Percentiles rank a stretch among this genome's conserved stretches.
Conservation (phyloP, 2,888 invertebrate species). For the Baronia brevicornis region DNA sequence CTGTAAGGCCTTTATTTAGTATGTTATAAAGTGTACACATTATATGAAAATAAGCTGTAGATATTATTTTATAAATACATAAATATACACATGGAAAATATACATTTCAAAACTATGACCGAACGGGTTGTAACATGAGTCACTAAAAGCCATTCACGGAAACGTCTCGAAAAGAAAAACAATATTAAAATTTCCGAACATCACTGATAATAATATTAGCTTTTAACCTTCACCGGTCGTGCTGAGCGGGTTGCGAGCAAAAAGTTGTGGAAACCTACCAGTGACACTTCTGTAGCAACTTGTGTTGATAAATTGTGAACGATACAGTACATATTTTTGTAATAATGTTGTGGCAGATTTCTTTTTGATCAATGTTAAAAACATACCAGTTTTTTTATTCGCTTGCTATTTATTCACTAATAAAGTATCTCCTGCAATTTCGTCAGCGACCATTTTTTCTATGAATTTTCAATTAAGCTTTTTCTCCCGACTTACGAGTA, state of each 20-base stretch:
- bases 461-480: too few relatives aligned
- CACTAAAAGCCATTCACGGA: slow-evolving; percentile 23
- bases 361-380: too few relatives aligned
- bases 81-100: slow-evolving; percentile 2
- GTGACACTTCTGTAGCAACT: slow-evolving; percentile 30
- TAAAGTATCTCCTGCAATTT: too few relatives aligned
- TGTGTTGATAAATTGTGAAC: too few relatives aligned
- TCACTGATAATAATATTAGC: slow-evolving; percentile 18
- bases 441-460: too few relatives aligned
- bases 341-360: too few relatives aligned
- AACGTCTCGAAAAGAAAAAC: slow-evolving; percentile 22
- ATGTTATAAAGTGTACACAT: too few relatives aligned
- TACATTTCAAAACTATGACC: slow-evolving; percentile 10
- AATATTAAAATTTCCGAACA: slow-evolving; percentile 14
- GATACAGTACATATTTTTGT: too few relatives aligned
- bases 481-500: too few relatives aligned
- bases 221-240: slow-evolving; percentile 18
- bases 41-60: background rate
- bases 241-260: slow-evolving; percentile 28
- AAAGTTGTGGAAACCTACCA: slow-evolving; percentile 30
- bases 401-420: too few relatives aligned
- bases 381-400: too few relatives aligned
- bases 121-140: slow-evolving; percentile 19
- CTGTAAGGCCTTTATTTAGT: too few relatives aligned
- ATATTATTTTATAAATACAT: background rate